A percentile compares a stretch with the other conserved stretches of the same genome.
Evolutionary conservation across 2,888 invertebrate genomes (phyloP).

Genomic region (Ptycholaimellus sp.): DNA sequence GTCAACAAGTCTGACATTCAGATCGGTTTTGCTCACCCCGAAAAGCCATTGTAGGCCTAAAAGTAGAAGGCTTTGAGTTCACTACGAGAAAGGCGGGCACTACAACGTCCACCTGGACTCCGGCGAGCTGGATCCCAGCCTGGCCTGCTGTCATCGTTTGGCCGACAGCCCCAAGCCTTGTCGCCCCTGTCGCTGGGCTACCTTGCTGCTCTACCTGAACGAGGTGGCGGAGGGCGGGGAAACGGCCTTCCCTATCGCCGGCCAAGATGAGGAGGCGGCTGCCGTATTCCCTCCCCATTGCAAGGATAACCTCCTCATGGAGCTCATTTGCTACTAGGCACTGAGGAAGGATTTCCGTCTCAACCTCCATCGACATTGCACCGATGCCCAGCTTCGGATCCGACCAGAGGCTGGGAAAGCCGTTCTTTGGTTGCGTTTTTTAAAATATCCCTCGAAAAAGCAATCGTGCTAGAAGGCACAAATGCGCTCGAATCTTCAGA

Average conservation of each 20-base stretch:
- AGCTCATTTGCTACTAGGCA: too few relatives aligned
- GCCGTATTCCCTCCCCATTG: too few relatives aligned
- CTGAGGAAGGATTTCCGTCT: neutral
- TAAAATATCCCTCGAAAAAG: too few relatives aligned
- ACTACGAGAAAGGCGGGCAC: slow-evolving; percentile 16
- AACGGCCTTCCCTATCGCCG: slow-evolving; percentile 20
- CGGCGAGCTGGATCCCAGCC: slow-evolving; percentile 3
- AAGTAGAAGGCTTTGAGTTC: slow-evolving; percentile 7
- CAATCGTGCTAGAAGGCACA: too few relatives aligned
- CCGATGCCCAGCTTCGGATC: slow-evolving; percentile 12
- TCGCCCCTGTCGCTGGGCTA: slow-evolving; percentile 19
- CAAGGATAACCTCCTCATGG: too few relatives aligned
- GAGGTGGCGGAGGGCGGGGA: slow-evolving; percentile 19
- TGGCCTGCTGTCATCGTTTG: slow-evolving; percentile 14
- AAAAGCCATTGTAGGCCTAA: neutral
- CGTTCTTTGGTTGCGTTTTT: too few relatives aligned
- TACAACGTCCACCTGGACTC: slow-evolving; percentile 22
- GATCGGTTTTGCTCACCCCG: slow-evolving; percentile 9
- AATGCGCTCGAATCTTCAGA: too few relatives aligned
- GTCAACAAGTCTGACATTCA: slow-evolving; percentile 18
- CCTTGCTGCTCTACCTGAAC: slow-evolving; percentile 20
- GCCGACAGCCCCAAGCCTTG: slow-evolving; percentile 9
- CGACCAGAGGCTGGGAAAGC: slow-evolving; percentile 15
- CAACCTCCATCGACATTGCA: slow-evolving; percentile 13
- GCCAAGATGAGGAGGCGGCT: too few relatives aligned